Evolutionary conservation across 2,113 vertebrate species (phyloP).

Genomic region (Trochalopteron elliotii): DNA sequence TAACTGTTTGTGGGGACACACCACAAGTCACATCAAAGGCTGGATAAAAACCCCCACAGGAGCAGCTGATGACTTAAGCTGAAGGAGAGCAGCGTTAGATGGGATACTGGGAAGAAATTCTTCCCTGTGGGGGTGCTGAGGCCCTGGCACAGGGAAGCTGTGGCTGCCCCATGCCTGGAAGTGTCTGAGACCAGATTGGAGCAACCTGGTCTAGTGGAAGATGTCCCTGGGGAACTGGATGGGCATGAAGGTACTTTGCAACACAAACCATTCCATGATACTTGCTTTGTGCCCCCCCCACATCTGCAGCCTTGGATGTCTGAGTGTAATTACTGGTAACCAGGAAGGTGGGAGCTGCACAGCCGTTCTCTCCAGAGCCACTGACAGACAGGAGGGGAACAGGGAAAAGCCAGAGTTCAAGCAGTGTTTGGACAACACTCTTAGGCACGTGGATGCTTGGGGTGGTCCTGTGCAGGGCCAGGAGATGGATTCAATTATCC

Average conservation of each 20-base stretch:
- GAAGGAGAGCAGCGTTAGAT: not conserved
- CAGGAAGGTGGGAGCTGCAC: not conserved
- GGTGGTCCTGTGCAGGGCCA: not conserved
- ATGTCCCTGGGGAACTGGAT: not conserved
- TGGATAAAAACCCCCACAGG: not conserved
- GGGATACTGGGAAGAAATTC: not conserved
- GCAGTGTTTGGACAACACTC: not conserved
- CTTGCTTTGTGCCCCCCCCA: not conserved
- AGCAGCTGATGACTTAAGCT: not conserved
- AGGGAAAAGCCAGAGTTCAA: not conserved
- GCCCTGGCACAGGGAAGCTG: not conserved
- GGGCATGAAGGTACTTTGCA: not conserved
- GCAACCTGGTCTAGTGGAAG: not conserved
- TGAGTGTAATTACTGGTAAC: not conserved
- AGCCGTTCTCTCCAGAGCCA: fast-evolving
- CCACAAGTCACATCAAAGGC: not conserved
- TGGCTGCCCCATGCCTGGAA: not conserved
- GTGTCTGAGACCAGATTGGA: not conserved
- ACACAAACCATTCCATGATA: not conserved
- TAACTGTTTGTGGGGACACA: not conserved
- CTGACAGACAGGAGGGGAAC: not conserved
- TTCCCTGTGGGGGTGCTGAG: not conserved
- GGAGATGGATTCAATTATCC: not conserved
- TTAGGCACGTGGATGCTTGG: not conserved
- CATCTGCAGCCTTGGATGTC: not conserved